Evolutionary conservation across 2,797 vertebrate genomes (phyloP).

Genomic region (Natrix natrix): DNA sequence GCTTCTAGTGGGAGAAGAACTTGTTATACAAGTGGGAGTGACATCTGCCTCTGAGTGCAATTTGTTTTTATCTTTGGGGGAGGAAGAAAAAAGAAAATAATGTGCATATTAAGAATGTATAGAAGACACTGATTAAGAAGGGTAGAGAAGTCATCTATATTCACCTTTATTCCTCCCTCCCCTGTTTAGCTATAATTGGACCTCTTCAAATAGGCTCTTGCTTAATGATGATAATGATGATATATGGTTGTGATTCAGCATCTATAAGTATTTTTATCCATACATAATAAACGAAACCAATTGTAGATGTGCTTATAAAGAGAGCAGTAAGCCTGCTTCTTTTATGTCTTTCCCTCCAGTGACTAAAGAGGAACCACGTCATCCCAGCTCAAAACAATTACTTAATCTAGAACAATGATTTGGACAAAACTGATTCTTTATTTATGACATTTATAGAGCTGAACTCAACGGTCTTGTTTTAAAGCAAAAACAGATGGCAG

Average conservation of each 20-base stretch:
- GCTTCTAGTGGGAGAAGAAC: conserved; percentile 8
- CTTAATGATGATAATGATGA: not conserved
- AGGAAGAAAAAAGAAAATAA: conserved; percentile 16
- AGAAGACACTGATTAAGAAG: conserved; percentile 19
- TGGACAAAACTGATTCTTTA: not conserved
- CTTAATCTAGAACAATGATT: not conserved
- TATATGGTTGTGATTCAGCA: not conserved
- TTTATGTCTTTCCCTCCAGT: not conserved
- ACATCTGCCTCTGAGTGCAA: conserved; percentile 40
- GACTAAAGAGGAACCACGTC: not conserved
- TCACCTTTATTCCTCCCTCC: not conserved
- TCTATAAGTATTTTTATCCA: not conserved
- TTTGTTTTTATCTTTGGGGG: conserved; percentile 31
- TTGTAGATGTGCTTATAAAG: not conserved
- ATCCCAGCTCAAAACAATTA: not conserved
- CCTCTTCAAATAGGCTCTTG: not conserved
- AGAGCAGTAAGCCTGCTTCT: not conserved
- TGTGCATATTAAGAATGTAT: not conserved
- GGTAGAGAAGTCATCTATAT: not conserved
- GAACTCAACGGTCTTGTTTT: not conserved
- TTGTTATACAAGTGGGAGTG: not conserved
- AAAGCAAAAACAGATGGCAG: not conserved
- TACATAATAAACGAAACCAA: not conserved
- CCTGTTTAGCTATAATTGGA: not conserved
- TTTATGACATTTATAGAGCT: not conserved